Evolutionary conservation across 2,888 invertebrate genomes (phyloP).

Genomic region (Operophtera brumata): DNA sequence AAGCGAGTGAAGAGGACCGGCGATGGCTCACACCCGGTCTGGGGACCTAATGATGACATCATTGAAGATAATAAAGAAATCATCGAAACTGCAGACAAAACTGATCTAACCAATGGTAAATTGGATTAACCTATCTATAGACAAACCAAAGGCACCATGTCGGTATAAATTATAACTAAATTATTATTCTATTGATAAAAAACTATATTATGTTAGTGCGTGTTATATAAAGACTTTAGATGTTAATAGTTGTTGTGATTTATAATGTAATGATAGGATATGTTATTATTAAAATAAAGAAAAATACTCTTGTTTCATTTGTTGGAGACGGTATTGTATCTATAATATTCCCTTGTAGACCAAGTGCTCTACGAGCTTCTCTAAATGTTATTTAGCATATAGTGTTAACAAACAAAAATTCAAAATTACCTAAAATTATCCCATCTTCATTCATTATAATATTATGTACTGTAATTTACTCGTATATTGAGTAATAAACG

Average conservation of each 20-base stretch:
- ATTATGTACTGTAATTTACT: too few relatives aligned
- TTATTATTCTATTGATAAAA: not conserved
- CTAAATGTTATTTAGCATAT: too few relatives aligned
- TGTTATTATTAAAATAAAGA: not conserved
- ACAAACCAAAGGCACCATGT: not conserved
- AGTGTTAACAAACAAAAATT: too few relatives aligned
- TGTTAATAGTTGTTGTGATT: conserved; percentile 20
- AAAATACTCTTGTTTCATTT: conserved; percentile 5
- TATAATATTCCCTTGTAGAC: too few relatives aligned
- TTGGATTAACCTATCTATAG: conserved; percentile 3
- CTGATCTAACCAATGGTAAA: conserved; percentile 33
- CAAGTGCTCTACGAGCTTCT: too few relatives aligned
- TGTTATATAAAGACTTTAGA: conserved; percentile 20
- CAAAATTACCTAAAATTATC: too few relatives aligned
- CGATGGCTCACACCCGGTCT: conserved; percentile 85
- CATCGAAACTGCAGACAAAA: conserved; percentile 45
- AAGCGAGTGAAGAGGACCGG: conserved; percentile 87
- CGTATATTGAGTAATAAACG: too few relatives aligned
- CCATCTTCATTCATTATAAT: too few relatives aligned
- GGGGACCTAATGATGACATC: conserved; percentile 87
- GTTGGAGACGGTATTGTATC: not conserved
- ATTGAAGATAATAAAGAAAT: conserved; percentile 44
- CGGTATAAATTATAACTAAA: not conserved
- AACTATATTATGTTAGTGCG: conserved; percentile 2
- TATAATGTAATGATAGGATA: conserved; percentile 24